These are phyloP conservation scores for Drosophila neoperkinsi DNA, from an alignment of 2,888 invertebrate species.

Conservation along the genomic window DNA sequence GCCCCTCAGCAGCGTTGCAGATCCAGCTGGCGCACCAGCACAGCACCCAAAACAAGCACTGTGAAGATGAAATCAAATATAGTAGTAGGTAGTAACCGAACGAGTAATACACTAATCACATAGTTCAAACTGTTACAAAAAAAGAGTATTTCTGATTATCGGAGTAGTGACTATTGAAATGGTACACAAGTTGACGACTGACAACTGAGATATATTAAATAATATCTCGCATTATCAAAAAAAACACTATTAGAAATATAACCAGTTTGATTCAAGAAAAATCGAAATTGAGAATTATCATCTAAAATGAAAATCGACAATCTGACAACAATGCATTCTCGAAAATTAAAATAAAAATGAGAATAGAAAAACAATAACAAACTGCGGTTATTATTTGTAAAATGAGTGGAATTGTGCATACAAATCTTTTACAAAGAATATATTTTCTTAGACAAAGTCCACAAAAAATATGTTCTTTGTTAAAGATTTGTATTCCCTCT, in stretches of 20 bases:
- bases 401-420: not conserved
- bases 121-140: not conserved
- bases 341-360: not conserved
- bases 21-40: constrained; percentile 3
- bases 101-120: not conserved
- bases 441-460: not conserved
- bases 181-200: not conserved
- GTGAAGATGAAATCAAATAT: not conserved
- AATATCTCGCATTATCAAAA: not conserved
- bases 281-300: not conserved
- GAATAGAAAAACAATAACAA: too few species aligned
- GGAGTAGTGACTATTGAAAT: too few species aligned
- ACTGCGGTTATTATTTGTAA: not conserved
- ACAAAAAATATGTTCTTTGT: not conserved
- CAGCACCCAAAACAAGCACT: constrained; percentile 34
- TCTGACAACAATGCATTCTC: not conserved
- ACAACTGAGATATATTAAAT: not conserved
- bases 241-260: not conserved
- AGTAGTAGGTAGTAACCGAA: not conserved
- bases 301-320: not conserved
- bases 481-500: not conserved
- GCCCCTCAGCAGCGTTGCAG: not conserved
- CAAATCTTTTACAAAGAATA: not conserved
- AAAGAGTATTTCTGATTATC: not conserved
- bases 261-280: not conserved